phyloP scores from a whole-genome alignment of 2,888 invertebrate genomes.

The Odontothrips loti region DNA sequence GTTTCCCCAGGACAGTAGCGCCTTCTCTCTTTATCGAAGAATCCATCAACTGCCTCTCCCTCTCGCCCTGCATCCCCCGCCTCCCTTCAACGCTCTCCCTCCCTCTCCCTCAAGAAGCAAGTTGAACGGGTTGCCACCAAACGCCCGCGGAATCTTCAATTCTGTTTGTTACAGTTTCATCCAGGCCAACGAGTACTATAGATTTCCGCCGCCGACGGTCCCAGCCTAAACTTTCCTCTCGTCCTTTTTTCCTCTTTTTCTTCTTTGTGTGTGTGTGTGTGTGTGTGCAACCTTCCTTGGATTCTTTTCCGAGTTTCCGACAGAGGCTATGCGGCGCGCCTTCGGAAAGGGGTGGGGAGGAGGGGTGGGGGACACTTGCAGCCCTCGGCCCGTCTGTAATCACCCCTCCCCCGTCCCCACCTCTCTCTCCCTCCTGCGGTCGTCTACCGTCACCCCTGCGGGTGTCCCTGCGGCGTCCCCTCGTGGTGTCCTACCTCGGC shows the following conservation, averaged over 20 bases:
- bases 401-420: background rate
- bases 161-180: background rate
- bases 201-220: background rate
- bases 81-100: background rate
- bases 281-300: background rate
- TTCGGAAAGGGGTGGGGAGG: no score
- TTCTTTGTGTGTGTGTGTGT: background rate
- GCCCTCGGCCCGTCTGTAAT: background rate
- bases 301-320: background rate
- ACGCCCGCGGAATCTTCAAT: background rate
- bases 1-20: no score
- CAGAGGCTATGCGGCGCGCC: no score
- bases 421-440: background rate
- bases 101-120: background rate
- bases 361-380: no score
- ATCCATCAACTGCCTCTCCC: background rate
- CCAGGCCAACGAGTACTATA: background rate
- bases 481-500: background rate
- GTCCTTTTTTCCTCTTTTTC: background rate
- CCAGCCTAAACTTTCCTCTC: background rate
- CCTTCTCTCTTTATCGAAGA: no score
- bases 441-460: no score
- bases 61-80: background rate
- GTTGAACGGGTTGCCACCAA: background rate
- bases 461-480: background rate